Evolutionary conservation across 2,113 vertebrate genomes (phyloP), one percentile per base, ranked within the genome.

Genomic region (Podiceps cristatus): DNA sequence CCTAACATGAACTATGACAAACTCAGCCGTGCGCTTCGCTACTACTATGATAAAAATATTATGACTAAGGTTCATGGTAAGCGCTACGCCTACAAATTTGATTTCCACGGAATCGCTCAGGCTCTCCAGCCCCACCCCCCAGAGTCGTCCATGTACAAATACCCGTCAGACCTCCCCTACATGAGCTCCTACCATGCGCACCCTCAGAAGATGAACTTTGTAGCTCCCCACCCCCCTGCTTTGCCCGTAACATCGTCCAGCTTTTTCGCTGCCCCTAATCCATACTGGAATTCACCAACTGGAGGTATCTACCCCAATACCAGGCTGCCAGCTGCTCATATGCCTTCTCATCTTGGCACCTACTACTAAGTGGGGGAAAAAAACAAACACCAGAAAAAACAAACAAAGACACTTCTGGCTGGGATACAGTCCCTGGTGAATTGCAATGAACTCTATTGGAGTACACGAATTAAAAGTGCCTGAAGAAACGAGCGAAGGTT

Each of bases 1-100:
- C 99, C 99, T 94, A 99, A 99, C 96, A 99, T 99, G 99, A 99
- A 99, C 98, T 99, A 99, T 12, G 99, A 99, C 88, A 99, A 99
- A 91, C 98, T 99, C 75, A 99, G 99, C 95, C 99, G 99, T 3
- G 99, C 99, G 5, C 98, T 99, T 58, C 99, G 99, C 90, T 99
- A 99, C 97, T 99, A 99, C 96, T 99, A 99, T 3, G 99, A 99
- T 96, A 99, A 99, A 96, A 99, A 99, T 97, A 99, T 99, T 98
- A 99, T 99, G 99, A 99, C 99, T 98, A 99, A 99, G 76, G 99
- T 99, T 77, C 99, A 99, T 3, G 99, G 99, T 85, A 99, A 99
- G 94, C 98, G 99, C 91, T 99, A 99, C 0, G 99, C 99, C 88
- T 99, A 99, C 97, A 99, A 99, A 91, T 99, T 99, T 33, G 99